These are phyloP conservation scores for Cliona cf. orientalis DNA, from an alignment of 37 sponge, comb jelly and placozoan species.

Conservation along the genomic window DNA sequence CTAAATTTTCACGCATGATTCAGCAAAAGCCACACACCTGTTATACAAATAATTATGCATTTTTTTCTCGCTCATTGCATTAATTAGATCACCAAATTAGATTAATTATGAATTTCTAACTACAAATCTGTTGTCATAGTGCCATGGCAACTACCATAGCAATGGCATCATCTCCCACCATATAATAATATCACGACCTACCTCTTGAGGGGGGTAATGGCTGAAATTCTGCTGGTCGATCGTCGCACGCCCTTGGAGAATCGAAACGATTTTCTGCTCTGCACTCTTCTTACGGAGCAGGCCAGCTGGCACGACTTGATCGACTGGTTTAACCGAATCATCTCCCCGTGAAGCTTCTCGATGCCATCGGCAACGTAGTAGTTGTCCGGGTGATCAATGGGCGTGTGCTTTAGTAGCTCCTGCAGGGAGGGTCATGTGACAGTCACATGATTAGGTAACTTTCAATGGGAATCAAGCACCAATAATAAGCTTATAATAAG, in stretches of 20 bases:
- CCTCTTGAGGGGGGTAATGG: slow-evolving; percentile 22
- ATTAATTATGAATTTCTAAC: too few species aligned
- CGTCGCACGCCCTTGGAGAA: background rate
- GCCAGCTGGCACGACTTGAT: slow-evolving; percentile 63
- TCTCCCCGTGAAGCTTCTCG: slow-evolving; percentile 27
- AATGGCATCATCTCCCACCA: too few species aligned
- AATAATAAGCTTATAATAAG: background rate
- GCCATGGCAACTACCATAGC: too few species aligned
- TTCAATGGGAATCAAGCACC: background rate
- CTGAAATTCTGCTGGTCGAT: background rate
- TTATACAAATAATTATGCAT: too few species aligned
- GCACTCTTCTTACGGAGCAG: slow-evolving; percentile 22
- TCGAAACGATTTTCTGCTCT: background rate
- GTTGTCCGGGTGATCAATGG: slow-evolving; percentile 45
- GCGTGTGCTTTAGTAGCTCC: slow-evolving; percentile 54
- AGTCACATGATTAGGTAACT: background rate
- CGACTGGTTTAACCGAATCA: slow-evolving; percentile 51
- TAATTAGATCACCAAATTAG: too few species aligned
- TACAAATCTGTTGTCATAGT: too few species aligned
- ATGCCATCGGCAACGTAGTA: slow-evolving; percentile 35
- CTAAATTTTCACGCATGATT: too few species aligned
- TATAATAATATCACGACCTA: slow-evolving; percentile 11
- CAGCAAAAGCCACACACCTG: too few species aligned
- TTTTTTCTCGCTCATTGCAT: too few species aligned
- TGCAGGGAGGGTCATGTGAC: background rate